Conservation (phyloP, 2,888 invertebrate species). For the Lasioglossum leucozonium region DNA sequence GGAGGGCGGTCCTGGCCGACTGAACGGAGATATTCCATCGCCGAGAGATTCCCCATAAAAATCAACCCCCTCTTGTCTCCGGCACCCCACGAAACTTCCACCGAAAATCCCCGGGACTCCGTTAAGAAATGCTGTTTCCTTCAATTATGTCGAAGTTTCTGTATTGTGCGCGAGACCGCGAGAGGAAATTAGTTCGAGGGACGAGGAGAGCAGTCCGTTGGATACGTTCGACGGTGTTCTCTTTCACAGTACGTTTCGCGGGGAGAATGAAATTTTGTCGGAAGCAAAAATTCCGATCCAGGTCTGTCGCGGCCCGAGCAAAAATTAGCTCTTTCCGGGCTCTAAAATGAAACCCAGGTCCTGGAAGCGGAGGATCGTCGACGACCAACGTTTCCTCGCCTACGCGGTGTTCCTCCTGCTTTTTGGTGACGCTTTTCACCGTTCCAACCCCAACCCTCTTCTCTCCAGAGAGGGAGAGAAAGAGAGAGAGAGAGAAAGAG, state of each 20-base stretch:
- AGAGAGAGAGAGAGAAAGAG: conserved; percentile 21
- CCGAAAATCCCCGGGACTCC: background rate
- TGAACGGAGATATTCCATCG: conserved; percentile 20
- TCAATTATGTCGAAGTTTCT: background rate
- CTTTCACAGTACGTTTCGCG: conserved; percentile 9
- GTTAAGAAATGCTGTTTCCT: background rate
- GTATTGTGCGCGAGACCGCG: background rate
- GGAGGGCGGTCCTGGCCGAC: conserved; percentile 14
- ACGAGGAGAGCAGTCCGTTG: background rate
- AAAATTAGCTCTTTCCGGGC: conserved; percentile 28
- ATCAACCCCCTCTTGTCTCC: background rate
- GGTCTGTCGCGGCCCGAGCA: conserved; percentile 6
- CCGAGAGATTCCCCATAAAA: background rate
- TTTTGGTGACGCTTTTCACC: conserved; percentile 51
- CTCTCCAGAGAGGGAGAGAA: background rate
- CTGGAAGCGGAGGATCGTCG: conserved; percentile 33
- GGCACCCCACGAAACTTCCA: background rate
- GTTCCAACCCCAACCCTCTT: background rate
- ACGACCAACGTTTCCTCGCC: conserved; percentile 35
- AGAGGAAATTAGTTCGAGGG: background rate
- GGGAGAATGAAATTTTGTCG: background rate
- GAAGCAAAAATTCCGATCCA: background rate
- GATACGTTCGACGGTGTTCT: background rate
- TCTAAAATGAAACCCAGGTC: conserved; percentile 28
- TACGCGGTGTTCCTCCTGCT: conserved; percentile 21